phyloP scores from a whole-genome alignment of 2,888 invertebrate genomes.

The Bimastos eiseni region DNA sequence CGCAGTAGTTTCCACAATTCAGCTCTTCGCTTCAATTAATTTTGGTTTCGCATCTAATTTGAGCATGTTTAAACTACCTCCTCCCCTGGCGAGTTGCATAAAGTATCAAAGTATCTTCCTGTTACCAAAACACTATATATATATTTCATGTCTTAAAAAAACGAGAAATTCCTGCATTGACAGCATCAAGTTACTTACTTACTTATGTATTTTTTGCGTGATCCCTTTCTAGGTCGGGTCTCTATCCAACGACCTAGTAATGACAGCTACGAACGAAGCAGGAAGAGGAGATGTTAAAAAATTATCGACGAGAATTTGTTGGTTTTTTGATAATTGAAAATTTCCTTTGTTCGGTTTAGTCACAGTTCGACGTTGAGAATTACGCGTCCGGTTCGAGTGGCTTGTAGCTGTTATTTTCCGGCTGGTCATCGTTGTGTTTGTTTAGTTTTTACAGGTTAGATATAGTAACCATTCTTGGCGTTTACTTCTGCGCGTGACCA shows the following conservation, averaged over 20 bases:
- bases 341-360: background rate
- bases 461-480: background rate
- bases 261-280: background rate
- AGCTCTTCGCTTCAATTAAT: too few species aligned
- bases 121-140: too few species aligned
- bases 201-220: background rate
- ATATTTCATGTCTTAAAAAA: too few species aligned
- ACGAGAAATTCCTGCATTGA: background rate
- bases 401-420: background rate
- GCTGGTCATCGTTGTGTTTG: background rate
- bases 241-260: background rate
- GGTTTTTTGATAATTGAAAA: background rate
- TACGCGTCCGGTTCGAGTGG: background rate
- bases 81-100: background rate
- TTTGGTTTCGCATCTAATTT: background rate
- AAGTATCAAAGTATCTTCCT: background rate
- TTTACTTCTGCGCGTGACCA: background rate
- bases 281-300: slow-evolving; percentile 9
- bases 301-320: background rate
- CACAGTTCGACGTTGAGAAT: background rate
- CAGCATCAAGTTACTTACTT: background rate
- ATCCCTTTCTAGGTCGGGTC: background rate
- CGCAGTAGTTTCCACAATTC: too few species aligned
- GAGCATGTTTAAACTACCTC: background rate
- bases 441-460: background rate